Percentiles rank a stretch among this genome's conserved stretches.
Evolutionary conservation across 2,888 invertebrate genomes (phyloP).

Genomic region (Dasysyrphus tricinctus): DNA sequence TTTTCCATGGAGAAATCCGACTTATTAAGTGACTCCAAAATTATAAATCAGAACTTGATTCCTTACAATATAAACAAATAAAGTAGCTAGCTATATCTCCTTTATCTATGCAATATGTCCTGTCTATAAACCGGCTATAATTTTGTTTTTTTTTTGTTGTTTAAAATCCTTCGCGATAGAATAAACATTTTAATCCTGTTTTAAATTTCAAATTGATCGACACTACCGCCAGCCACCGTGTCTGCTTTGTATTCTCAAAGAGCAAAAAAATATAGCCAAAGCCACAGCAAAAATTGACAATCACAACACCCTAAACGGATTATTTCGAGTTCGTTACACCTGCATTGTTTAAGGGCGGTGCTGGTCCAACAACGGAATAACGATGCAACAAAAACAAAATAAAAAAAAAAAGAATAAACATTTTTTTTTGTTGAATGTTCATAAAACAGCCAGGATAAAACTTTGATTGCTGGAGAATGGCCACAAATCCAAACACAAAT

Average conservation of each 20-base stretch:
- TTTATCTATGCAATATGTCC: background rate
- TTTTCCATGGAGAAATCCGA: too few relatives aligned
- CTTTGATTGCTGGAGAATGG: constrained; percentile 70
- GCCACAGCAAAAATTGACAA: constrained; percentile 69
- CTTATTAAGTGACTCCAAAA: too few relatives aligned
- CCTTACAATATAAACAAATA: background rate
- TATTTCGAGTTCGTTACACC: constrained; percentile 82
- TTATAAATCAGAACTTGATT: background rate
- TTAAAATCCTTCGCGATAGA: constrained; percentile 69
- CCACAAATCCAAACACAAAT: constrained; percentile 75
- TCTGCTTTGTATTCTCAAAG: constrained; percentile 38
- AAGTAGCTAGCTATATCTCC: background rate
- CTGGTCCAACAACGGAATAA: constrained; percentile 58
- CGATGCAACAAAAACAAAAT: constrained; percentile 77
- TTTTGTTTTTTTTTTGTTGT: too few relatives aligned
- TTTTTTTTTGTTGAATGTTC: constrained; percentile 25
- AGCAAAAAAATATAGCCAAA: constrained; percentile 26
- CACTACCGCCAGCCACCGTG: constrained; percentile 8
- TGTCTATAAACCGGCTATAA: constrained; percentile 16
- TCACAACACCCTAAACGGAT: constrained; percentile 78
- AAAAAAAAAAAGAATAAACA: constrained; percentile 63
- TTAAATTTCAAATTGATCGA: constrained; percentile 74
- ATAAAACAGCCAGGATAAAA: constrained; percentile 61
- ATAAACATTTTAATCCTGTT: constrained; percentile 73
- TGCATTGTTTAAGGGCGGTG: constrained; percentile 73